These are phyloP conservation scores for Limosa lapponica DNA, from an alignment of 2,797 vertebrate genomes.

Conservation along the genomic window DNA sequence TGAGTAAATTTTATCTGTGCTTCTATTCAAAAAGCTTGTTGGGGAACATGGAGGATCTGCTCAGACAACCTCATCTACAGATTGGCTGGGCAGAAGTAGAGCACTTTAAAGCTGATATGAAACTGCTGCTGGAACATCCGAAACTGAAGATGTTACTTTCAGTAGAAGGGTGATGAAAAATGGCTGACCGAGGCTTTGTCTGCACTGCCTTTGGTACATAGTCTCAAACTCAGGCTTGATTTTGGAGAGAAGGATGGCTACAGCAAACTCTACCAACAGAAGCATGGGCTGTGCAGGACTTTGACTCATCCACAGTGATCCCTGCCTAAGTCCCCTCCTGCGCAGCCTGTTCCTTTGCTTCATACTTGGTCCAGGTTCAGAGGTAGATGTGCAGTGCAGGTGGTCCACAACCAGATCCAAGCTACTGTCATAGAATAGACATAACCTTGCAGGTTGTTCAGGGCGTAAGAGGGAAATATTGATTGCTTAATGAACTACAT, in stretches of 20 bases:
- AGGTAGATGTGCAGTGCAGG: background rate
- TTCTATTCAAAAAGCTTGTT: background rate
- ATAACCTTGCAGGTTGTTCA: background rate
- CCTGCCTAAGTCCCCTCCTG: background rate
- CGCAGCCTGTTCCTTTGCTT: background rate
- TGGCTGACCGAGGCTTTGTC: background rate
- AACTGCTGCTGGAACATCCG: background rate
- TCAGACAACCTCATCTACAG: background rate
- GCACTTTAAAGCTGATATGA: background rate
- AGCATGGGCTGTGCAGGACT: rapidly evolving
- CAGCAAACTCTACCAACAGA: background rate
- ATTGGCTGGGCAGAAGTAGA: background rate
- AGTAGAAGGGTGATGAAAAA: background rate
- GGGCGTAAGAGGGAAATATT: background rate
- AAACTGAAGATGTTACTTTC: background rate
- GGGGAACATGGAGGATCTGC: background rate
- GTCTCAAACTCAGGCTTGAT: background rate
- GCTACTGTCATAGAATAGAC: rapidly evolving
- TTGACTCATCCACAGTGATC: rapidly evolving
- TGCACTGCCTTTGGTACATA: background rate
- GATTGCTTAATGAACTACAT: background rate
- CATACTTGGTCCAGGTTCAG: background rate
- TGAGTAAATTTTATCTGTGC: background rate
- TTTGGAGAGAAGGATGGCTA: background rate
- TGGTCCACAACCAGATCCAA: background rate